Percentiles rank a stretch among this genome's conserved stretches.
phyloP scores from a whole-genome alignment of 2,888 invertebrate species.

The Raillietiella orientalis region DNA sequence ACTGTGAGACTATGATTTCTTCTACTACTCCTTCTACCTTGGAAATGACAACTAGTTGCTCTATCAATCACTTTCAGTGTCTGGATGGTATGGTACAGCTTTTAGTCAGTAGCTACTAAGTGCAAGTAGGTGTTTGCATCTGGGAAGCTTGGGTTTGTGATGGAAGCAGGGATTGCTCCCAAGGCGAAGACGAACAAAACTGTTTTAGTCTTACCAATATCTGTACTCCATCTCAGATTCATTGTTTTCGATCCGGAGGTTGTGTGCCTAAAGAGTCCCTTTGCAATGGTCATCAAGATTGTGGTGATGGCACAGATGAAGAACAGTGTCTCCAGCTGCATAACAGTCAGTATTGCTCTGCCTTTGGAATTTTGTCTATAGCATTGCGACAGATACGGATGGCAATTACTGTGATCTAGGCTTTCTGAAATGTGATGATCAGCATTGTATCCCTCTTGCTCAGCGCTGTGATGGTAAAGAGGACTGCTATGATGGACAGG shows the following conservation, averaged over 20 bases:
- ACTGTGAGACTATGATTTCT: conserved; percentile 5
- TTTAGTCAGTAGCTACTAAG: conserved; percentile 6
- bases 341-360: neutral
- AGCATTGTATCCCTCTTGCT: neutral
- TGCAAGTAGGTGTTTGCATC: conserved; percentile 21
- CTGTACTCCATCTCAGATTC: conserved; percentile 16
- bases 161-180: conserved; percentile 20
- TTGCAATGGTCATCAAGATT: conserved; percentile 13
- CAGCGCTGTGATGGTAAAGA: conserved; percentile 13
- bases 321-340: conserved; percentile 7
- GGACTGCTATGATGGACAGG: conserved; percentile 23
- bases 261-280: conserved; percentile 19
- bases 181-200: conserved; percentile 25
- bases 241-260: conserved; percentile 24
- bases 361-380: neutral
- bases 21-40: no score
- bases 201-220: conserved; percentile 10
- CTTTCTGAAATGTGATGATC: neutral
- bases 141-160: conserved; percentile 26
- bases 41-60: no score
- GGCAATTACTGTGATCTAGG: neutral
- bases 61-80: conserved; percentile 22
- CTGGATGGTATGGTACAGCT: conserved; percentile 8
- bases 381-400: neutral
- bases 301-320: conserved; percentile 9